These are phyloP conservation scores for Omphaloscelis lunosa DNA, from an alignment of 2,888 invertebrate species.

Conservation along the genomic window DNA sequence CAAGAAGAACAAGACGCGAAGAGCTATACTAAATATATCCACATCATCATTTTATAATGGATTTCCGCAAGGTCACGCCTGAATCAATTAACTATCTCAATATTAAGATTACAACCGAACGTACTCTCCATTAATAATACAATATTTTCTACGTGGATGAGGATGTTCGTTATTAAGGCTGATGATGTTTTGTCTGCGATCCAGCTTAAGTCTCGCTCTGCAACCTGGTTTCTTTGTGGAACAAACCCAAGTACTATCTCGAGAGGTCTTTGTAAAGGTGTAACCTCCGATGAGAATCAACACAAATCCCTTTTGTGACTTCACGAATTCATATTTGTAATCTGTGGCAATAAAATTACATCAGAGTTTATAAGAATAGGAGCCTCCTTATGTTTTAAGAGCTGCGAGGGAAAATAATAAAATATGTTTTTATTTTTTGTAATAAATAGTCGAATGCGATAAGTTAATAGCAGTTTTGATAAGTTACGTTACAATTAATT, in stretches of 20 bases:
- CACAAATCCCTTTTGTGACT: conserved; percentile 53
- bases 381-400: background rate
- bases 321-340: conserved; percentile 37
- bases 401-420: too few relatives aligned
- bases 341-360: conserved; percentile 21
- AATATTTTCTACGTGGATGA: conserved; percentile 40
- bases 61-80: too few relatives aligned
- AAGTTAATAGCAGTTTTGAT: background rate
- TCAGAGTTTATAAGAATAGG: background rate
- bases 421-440: background rate
- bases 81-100: too few relatives aligned
- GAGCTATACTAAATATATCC: too few relatives aligned
- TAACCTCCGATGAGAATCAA: conserved; percentile 70
- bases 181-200: conserved; percentile 14
- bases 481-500: background rate
- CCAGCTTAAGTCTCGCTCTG: conserved; percentile 32
- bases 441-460: background rate
- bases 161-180: conserved; percentile 45
- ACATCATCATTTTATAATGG: too few relatives aligned
- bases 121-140: conserved; percentile 7
- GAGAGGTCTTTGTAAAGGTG: conserved; percentile 64
- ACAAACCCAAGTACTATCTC: conserved; percentile 56
- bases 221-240: conserved; percentile 61
- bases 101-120: conserved; percentile 3
- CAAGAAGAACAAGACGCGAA: too few relatives aligned